Base-by-base conservation (phyloP, 2,888 invertebrate species). In the Monoplex corrugatus region DNA sequence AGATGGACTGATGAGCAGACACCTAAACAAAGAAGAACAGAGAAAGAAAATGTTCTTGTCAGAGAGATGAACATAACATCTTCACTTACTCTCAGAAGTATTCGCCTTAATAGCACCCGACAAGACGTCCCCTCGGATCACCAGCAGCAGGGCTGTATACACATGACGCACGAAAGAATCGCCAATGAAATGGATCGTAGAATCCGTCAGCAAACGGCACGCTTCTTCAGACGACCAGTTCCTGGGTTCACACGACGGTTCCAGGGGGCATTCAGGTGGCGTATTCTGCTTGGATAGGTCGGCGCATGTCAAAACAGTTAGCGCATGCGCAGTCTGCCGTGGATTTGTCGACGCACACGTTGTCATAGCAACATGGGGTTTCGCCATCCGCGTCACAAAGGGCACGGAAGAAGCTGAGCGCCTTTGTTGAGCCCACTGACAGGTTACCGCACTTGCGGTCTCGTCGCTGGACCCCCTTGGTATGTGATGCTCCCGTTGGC, bases 301-400 rank as follows among this genome's bases (percentile, higher is more conserved):
- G 23, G 78, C 78, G 78, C 78, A 80, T 80, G 43, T 80, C 43
- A 23, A 32, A 16, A 43, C 78, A 80, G 28, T 6, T 23, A 6
- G 40, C 6, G 43, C 78, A 80, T 0, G 40, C 32, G 78, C 78
- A 80, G 28, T 80, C 23, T 28, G 19, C 32, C 32, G 43, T 8
- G 78, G 78, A 80, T 3, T 16, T 80, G 78, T 40, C 43, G 13
- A n/a, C 32, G 78, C 78, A 80, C 28, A 80, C 78, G 78, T 80
- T n/a, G 78, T 80, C 38, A 28, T 80, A 80, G 78, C 78, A 80
- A 28, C 78, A 80, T 1, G 78, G 78, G 6, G 78, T 43, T 3
- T 40, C 23, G 10, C 43, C 78, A 5, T 80, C 43, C 0, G 78
- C 40, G 78, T 80, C 40, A 23, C 78, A 80, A 6, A 40, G 2